Evolutionary conservation across 2,888 invertebrate species (phyloP).

Genomic region (Philereme vetulata): DNA sequence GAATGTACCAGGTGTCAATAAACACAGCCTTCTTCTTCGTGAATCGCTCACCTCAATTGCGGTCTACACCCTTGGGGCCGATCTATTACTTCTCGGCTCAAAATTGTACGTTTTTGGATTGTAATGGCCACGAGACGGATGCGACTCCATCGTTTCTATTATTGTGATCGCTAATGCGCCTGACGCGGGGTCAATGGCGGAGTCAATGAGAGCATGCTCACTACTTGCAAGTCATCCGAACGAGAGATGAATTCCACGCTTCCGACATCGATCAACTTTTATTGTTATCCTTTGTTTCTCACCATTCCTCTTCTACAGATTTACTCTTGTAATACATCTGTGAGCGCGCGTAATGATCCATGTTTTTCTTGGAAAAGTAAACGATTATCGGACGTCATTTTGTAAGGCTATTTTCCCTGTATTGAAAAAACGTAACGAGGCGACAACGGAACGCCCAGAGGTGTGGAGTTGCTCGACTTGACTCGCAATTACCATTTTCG

Average conservation of each 20-base stretch:
- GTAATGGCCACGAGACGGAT: constrained; percentile 68
- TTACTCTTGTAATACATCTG: constrained; percentile 16
- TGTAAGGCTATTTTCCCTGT: constrained; percentile 30
- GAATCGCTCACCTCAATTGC: constrained; percentile 51
- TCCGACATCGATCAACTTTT: constrained; percentile 71
- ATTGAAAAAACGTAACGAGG: constrained; percentile 33
- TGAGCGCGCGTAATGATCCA: constrained; percentile 2
- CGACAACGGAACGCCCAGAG: constrained; percentile 38
- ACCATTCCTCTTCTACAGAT: constrained; percentile 38
- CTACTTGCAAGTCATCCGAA: constrained; percentile 77
- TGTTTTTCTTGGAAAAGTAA: constrained; percentile 12
- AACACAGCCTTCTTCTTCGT: constrained; percentile 46
- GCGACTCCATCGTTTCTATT: constrained; percentile 74
- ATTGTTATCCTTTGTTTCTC: constrained; percentile 61
- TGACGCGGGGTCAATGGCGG: constrained; percentile 75
- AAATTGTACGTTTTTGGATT: constrained; percentile 56
- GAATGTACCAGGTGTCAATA: constrained; percentile 50
- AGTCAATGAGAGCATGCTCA: constrained; percentile 79
- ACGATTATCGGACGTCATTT: constrained; percentile 17
- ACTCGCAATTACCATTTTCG: constrained; percentile 68
- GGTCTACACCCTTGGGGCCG: constrained; percentile 61
- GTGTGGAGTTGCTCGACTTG: constrained; percentile 39
- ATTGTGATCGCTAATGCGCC: constrained; percentile 67
- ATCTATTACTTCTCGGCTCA: constrained; percentile 63
- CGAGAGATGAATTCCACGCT: constrained; percentile 75